Base-by-base conservation (phyloP, 2,888 invertebrate genomes). In the Coleophora flavipennella region DNA sequence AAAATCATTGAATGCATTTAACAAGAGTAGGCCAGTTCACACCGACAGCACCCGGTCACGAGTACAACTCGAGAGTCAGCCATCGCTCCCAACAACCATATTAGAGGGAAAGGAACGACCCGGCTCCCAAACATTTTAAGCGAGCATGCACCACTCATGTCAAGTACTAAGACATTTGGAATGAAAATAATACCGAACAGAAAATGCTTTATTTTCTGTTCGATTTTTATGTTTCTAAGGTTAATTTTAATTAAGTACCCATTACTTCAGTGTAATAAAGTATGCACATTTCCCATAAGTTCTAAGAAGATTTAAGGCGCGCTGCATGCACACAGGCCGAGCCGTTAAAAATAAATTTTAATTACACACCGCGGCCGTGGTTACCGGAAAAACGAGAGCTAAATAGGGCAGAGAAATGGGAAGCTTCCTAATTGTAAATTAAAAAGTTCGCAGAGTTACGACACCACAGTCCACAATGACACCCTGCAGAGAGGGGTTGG, bases 341-440 rank as follows among this genome's bases (percentile, higher is more conserved):
- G 56, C 54, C 44, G 48, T 72, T 74, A 78, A 77, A 80, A 81
- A 79, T 80, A 81, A 78, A 77, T 81, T 80, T 79, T 74, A 78
- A 81, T 81, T 78, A 81, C 70, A 63, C 69, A 71, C 67, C 61
- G 65, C 62, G 60, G 62, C 62, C 64, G 66, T 63, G 68, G 74
- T 68, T 68, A 73, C 79, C 75, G 77, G 78, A 79, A 80, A 80
- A 83, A 79, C 75, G 78, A 75, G 73, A 80, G 81, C 83, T 84
- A 83, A 83, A 84, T 83, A 83, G 81, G 81, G 72, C 81, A 81
- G 79, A 79, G 81, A 83, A 81, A 83, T 81, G 83, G 77, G 81
- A 81, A 80, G 81, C 83, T 83, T 83, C 81, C 81, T 84, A 83
- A 84, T 84, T 83, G 83, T 84, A 84, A 84, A 84, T 84, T 84